These are phyloP conservation scores for Artemia sp. DNA, from an alignment of 2,888 invertebrate species.

Conservation along the genomic window DNA sequence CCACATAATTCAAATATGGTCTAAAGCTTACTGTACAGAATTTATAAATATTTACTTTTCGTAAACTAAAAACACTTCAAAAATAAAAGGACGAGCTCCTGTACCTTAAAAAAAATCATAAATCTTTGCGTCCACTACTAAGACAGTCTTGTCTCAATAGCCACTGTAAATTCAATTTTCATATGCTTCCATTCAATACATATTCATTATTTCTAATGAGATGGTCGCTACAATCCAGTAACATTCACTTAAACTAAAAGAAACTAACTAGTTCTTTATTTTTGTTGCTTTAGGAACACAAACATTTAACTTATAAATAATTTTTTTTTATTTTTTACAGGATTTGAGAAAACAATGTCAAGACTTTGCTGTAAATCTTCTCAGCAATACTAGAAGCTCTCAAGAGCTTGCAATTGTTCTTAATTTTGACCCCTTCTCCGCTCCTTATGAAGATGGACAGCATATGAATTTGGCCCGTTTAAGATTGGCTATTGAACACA, in stretches of 20 bases:
- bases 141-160: too few relatives aligned
- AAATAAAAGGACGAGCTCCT: too few relatives aligned
- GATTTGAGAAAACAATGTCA: conserved; percentile 33
- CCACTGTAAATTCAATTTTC: too few relatives aligned
- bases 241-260: background rate
- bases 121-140: too few relatives aligned
- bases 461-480: conserved; percentile 34
- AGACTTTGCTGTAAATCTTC: conserved; percentile 36
- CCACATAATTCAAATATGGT: too few relatives aligned
- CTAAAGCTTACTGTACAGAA: too few relatives aligned
- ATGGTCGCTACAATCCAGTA: background rate
- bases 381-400: conserved; percentile 38
- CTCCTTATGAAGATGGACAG: conserved; percentile 28
- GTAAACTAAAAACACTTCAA: too few relatives aligned
- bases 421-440: conserved; percentile 35
- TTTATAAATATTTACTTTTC: too few relatives aligned
- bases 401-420: conserved; percentile 39
- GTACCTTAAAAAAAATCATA: too few relatives aligned
- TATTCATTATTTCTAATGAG: background rate
- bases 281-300: background rate
- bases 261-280: background rate
- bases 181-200: too few relatives aligned
- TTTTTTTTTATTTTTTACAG: conserved; percentile 23
- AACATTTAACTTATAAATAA: background rate
- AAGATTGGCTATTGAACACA: conserved; percentile 38